phyloP scores from a whole-genome alignment of 2,797 vertebrate genomes.

The Champsocephalus esox region DNA sequence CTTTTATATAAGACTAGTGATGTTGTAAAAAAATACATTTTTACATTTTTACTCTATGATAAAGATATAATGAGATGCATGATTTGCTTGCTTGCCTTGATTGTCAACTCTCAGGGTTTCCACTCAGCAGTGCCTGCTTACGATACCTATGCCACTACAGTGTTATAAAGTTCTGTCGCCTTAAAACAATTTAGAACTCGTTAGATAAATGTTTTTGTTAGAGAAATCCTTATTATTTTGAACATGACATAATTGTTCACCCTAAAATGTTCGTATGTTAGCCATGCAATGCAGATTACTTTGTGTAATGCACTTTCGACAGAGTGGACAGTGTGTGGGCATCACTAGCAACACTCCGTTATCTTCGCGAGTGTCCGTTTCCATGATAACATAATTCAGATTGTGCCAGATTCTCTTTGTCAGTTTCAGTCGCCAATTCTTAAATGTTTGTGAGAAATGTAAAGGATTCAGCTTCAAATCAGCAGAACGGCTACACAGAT shows the following conservation, averaged over 20 bases:
- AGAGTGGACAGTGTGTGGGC: no score
- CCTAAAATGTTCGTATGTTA: not conserved
- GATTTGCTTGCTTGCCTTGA: conserved; percentile 13
- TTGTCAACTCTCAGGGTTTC: conserved; percentile 15
- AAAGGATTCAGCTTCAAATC: conserved; percentile 15
- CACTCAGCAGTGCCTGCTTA: conserved; percentile 14
- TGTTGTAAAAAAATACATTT: not conserved
- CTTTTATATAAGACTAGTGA: not conserved
- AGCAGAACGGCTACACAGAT: conserved; percentile 9
- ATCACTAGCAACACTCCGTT: not conserved
- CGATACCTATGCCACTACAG: not conserved
- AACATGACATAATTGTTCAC: not conserved
- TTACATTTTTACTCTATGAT: not conserved
- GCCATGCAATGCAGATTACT: conserved; percentile 11
- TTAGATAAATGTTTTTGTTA: not conserved
- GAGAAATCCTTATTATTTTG: not conserved
- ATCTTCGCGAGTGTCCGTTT: conserved; percentile 2
- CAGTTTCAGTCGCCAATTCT: not conserved
- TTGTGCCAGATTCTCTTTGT: conserved; percentile 11
- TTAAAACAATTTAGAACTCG: not conserved
- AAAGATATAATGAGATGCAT: not conserved
- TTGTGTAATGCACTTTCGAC: not conserved
- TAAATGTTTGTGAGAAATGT: not conserved
- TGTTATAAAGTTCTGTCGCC: conserved; percentile 3
- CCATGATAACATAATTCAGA: not conserved